Evolutionary conservation across 2,888 invertebrate species (phyloP).

Genomic region (Drosophila phalerata): DNA sequence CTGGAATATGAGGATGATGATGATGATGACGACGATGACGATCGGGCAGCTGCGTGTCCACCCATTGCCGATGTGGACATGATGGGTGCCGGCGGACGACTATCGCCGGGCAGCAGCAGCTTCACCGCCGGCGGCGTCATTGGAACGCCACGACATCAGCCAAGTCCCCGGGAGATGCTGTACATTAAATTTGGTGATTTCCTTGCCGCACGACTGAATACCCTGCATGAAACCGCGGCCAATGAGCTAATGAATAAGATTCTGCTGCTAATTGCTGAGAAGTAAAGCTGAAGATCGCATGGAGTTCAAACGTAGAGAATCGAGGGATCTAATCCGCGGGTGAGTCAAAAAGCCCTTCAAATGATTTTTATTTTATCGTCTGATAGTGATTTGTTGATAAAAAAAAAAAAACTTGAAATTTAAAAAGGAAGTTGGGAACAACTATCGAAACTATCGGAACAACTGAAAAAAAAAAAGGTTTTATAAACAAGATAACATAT

Average conservation of each 20-base stretch:
- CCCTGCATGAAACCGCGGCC: constrained; percentile 82
- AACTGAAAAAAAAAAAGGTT: too few relatives aligned
- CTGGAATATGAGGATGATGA: constrained; percentile 62
- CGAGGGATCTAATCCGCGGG: constrained; percentile 39
- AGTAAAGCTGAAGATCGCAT: constrained; percentile 48
- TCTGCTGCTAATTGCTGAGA: constrained; percentile 82
- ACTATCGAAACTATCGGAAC: too few relatives aligned
- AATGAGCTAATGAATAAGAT: constrained; percentile 84
- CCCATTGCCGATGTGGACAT: constrained; percentile 41
- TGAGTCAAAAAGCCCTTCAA: constrained; percentile 7
- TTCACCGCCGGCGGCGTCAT: constrained; percentile 49
- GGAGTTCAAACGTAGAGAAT: neutral
- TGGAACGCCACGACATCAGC: constrained; percentile 51
- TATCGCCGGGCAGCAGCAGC: constrained; percentile 62
- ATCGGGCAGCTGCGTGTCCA: constrained; percentile 41
- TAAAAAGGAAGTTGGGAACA: too few relatives aligned
- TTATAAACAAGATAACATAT: too few relatives aligned
- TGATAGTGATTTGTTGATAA: too few relatives aligned
- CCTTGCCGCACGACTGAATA: constrained; percentile 83
- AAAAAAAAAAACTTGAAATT: too few relatives aligned
- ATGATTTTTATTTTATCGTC: too few relatives aligned
- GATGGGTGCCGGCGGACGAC: constrained; percentile 42
- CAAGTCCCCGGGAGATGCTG: constrained; percentile 79
- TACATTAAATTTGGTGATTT: constrained; percentile 84
- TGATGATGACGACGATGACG: constrained; percentile 71